Percentiles rank a stretch among this genome's conserved stretches.
These are phyloP conservation scores for Hemibagrus guttatus DNA, from an alignment of 2,797 vertebrate genomes.

Conservation along the genomic window DNA sequence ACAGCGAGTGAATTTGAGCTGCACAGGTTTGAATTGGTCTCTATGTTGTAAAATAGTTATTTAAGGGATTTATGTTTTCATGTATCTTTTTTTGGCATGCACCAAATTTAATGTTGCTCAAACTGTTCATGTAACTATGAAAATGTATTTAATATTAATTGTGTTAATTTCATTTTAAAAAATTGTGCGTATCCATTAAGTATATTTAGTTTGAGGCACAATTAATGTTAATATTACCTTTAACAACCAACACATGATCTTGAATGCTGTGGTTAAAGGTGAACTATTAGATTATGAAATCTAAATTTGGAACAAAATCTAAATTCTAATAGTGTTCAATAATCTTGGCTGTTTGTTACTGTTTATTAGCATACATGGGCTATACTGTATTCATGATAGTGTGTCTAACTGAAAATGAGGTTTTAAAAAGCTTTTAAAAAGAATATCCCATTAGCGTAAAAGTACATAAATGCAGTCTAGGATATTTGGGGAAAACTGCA, in stretches of 20 bases:
- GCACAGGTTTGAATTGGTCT: constrained; percentile 46
- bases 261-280: background rate
- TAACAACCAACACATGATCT: background rate
- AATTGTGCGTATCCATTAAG: background rate
- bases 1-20: constrained; percentile 12
- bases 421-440: background rate
- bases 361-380: background rate
- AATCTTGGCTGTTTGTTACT: background rate
- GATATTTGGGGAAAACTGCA: background rate
- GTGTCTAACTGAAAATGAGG: background rate
- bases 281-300: background rate
- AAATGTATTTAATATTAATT: background rate
- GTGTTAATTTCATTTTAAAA: background rate
- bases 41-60: background rate
- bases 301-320: background rate
- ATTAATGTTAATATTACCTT: background rate
- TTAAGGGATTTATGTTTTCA: background rate
- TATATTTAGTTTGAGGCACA: background rate
- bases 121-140: background rate
- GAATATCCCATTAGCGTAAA: background rate
- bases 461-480: background rate
- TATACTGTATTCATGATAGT: background rate
- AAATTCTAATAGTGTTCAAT: background rate
- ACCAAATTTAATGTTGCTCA: background rate
- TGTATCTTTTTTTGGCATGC: background rate